Evolutionary conservation across 2,888 invertebrate genomes (phyloP).

Genomic region (Tetragonula carbonaria): DNA sequence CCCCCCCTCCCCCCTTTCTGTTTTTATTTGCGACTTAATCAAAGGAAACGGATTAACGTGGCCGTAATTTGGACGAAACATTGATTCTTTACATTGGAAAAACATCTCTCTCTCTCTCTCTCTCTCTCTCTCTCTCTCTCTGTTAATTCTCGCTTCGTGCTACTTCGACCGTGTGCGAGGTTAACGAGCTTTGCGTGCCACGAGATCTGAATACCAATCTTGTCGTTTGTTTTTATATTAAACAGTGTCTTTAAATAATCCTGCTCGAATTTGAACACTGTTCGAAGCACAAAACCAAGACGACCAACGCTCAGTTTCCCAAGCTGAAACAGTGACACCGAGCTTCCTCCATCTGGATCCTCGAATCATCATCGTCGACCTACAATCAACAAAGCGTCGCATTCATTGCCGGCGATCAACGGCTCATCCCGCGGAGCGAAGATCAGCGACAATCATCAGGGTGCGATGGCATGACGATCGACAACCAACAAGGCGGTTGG

Average conservation of each 20-base stretch:
- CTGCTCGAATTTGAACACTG: no score
- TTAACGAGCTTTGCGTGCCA: no score
- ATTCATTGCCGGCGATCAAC: neutral
- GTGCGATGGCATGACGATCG: neutral
- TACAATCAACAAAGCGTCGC: neutral
- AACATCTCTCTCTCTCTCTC: neutral
- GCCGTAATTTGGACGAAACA: neutral
- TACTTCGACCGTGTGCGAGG: no score
- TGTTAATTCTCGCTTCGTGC: no score
- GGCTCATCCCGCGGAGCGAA: neutral
- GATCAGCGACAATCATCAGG: slow-evolving; percentile 5
- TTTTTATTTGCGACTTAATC: slow-evolving; percentile 5
- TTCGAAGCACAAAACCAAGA: neutral
- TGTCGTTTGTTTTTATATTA: no score
- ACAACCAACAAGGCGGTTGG: neutral
- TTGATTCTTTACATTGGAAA: neutral
- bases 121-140: no score
- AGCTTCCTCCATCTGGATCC: neutral
- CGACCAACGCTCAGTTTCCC: neutral
- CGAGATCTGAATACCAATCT: no score
- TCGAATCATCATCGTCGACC: neutral
- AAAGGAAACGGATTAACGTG: slow-evolving; percentile 9
- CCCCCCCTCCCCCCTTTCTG: neutral
- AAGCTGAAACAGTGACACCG: neutral
- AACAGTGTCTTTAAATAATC: no score